Conservation (phyloP, 1,140 invertebrate species). For the Platyura marginata region DNA sequence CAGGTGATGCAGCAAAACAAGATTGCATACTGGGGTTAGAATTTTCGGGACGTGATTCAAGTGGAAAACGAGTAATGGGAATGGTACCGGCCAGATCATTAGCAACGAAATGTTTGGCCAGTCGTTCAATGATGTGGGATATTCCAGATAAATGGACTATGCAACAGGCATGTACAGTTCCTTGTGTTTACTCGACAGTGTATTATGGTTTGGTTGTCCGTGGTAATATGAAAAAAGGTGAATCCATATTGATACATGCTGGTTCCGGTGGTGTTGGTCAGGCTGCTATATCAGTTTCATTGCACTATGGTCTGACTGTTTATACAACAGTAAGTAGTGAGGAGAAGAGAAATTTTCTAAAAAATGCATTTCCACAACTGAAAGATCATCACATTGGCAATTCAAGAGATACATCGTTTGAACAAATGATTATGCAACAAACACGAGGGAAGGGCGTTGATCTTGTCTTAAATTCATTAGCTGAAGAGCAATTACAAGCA, state of each 20-base stretch:
- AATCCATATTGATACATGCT: constrained; percentile 81
- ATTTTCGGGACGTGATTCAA: constrained; percentile 27
- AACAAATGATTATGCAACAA: constrained; percentile 60
- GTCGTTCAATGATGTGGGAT: constrained; percentile 74
- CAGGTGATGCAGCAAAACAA: constrained; percentile 17
- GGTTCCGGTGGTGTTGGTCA: constrained; percentile 92
- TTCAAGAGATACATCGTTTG: constrained; percentile 81
- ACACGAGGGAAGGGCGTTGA: constrained; percentile 78
- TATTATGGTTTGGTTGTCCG: constrained; percentile 82
- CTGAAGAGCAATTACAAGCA: constrained; percentile 84
- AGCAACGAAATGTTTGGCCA: constrained; percentile 75
- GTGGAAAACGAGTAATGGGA: constrained; percentile 37
- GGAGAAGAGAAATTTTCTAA: constrained; percentile 80
- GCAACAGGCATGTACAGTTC: constrained; percentile 83
- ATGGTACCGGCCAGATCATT: constrained; percentile 72
- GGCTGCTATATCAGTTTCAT: constrained; percentile 82
- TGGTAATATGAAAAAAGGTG: constrained; percentile 63
- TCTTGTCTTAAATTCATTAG: constrained; percentile 82
- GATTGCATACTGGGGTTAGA: constrained; percentile 36
- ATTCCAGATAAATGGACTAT: constrained; percentile 77
- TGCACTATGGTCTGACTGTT: constrained; percentile 65
- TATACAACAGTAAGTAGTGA: constrained; percentile 70
- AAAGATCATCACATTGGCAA: constrained; percentile 73
- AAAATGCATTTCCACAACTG: constrained; percentile 68
- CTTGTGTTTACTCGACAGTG: constrained; percentile 81